Percentiles rank a stretch among this genome's conserved stretches.
Evolutionary conservation across 2,888 invertebrate genomes (phyloP).

Genomic region (Diogma glabrata): DNA sequence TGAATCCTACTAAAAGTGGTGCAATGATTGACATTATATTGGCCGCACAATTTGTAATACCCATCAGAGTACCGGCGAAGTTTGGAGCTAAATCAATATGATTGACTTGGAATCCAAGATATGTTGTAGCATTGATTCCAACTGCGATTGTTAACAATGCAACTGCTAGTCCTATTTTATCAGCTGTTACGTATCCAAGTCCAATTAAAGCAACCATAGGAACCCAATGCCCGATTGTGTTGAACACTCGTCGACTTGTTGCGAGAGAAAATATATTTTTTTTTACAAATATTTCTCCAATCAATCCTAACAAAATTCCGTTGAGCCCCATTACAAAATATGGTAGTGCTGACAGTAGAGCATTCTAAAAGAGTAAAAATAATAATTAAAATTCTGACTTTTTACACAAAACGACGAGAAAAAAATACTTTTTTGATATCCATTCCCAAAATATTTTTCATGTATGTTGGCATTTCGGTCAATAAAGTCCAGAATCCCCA

Average conservation of each 20-base stretch:
- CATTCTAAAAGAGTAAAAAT: constrained; percentile 42
- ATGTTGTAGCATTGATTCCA: constrained; percentile 62
- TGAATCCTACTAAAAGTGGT: constrained; percentile 57
- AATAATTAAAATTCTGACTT: constrained; percentile 9
- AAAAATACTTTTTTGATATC: constrained; percentile 59
- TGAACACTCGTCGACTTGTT: constrained; percentile 41
- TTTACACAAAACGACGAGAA: no score
- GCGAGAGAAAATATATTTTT: constrained; percentile 27
- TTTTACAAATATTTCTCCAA: constrained; percentile 42
- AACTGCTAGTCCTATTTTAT: constrained; percentile 42
- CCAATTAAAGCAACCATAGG: constrained; percentile 57
- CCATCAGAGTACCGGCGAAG: constrained; percentile 74
- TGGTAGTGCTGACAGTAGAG: constrained; percentile 55
- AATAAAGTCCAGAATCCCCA: constrained; percentile 78
- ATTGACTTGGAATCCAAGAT: constrained; percentile 63
- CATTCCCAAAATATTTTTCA: constrained; percentile 58
- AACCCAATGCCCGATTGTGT: constrained; percentile 51
- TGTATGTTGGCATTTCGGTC: constrained; percentile 70
- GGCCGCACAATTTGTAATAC: constrained; percentile 69
- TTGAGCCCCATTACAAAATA: constrained; percentile 61
- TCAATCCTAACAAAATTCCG: constrained; percentile 55
- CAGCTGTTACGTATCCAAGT: constrained; percentile 41
- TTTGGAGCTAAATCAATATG: constrained; percentile 78
- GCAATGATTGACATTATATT: constrained; percentile 70
- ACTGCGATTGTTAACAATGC: constrained; percentile 57